Conservation (phyloP, 1,140 invertebrate species). For the Yoshiicerus persimilis region DNA sequence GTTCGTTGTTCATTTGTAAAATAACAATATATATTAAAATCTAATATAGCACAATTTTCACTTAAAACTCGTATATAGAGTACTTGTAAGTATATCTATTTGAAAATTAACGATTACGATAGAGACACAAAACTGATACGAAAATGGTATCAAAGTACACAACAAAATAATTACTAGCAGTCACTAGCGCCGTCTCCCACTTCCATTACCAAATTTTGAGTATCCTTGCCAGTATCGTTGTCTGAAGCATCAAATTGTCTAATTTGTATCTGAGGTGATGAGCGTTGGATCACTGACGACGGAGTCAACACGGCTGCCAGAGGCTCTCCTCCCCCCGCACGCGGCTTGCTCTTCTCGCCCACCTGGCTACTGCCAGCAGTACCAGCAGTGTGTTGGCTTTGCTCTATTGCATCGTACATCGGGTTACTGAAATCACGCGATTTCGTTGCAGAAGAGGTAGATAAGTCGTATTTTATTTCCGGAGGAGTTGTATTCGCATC, state of each 20-base stretch:
- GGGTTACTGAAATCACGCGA: constrained; percentile 87
- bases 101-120: neutral
- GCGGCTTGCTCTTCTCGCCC: neutral
- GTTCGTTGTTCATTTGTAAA: neutral
- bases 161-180: neutral
- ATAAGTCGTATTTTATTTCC: constrained; percentile 38
- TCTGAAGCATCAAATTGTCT: constrained; percentile 77
- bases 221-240: constrained; percentile 87
- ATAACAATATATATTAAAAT: neutral
- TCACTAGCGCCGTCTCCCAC: constrained; percentile 10
- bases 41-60: neutral
- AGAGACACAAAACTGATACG: neutral
- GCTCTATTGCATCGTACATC: constrained; percentile 85
- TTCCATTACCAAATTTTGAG: constrained; percentile 77
- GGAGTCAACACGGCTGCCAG: constrained; percentile 69
- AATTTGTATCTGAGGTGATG: constrained; percentile 70
- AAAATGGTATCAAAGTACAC: neutral
- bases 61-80: neutral
- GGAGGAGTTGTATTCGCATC: neutral
- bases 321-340: constrained; percentile 45
- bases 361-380: neutral
- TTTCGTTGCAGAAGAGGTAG: constrained; percentile 9
- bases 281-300: constrained; percentile 74
- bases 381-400: constrained; percentile 48
- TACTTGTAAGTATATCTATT: neutral